Evolutionary conservation across 2,888 invertebrate genomes (phyloP), one percentile per base, ranked within the genome.

Genomic region (Pogonocherus hispidulus): DNA sequence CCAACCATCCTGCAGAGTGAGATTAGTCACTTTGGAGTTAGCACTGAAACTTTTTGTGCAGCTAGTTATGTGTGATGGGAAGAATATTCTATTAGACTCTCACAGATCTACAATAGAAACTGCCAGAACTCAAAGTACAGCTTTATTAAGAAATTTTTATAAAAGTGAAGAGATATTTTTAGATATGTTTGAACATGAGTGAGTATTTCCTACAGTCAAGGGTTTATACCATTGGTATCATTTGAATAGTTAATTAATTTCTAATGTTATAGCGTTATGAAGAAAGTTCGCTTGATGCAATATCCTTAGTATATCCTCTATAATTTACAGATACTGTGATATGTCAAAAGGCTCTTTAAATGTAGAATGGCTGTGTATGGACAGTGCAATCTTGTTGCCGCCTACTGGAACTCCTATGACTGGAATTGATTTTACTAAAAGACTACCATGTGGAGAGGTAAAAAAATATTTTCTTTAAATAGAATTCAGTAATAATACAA

Each of bases 121-220:
- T 80, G 91, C 93, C 2, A 89, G 91, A 76, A 92, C 93, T 81
- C 93, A 94, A 82, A 94, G 96, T 75, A 95, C 95, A 57, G 91
- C 94, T 0, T 88, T 95, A 27, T 89, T 98, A 11, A 89, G 96
- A 54, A 96, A 95, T 87, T 97, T 96, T 86, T 98, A 97, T 86
- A 98, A 97, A 90, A 95, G 95, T 78, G 98, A 99, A 86, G 98
- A 99, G 82, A 97, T 99, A 79, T 99, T 99, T 86, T 87, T 99
- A 66, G 99, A 99, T 84, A 94, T 99, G 91, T 99, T 99, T 85
- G 99, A 99, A 86, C 97, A 98, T 84, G 99, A 99, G 89, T 91
- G 79, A 83, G 83, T 80, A 66, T 27, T 27, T 27, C 8, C 8
- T 27, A 27, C 8, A 8, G n/a, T n/a, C n/a, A n/a, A n/a, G n/a